A percentile compares a stretch with the other conserved stretches of the same genome.
phyloP scores from a whole-genome alignment of 2,797 vertebrate genomes.

The Antennarius maculatus region DNA sequence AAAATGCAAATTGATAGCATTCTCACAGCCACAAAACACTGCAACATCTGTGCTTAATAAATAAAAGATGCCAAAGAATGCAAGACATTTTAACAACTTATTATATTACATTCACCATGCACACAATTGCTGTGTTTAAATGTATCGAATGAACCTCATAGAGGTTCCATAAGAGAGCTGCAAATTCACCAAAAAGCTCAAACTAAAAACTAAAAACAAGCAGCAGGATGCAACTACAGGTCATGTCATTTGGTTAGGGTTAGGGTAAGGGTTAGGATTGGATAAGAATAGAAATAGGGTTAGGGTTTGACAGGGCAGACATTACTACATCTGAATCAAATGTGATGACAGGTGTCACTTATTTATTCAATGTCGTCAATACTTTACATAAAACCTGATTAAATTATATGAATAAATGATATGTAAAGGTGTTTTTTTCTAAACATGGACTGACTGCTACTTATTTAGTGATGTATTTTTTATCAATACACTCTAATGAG shows the following conservation, averaged over 20 bases:
- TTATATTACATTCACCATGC: no score
- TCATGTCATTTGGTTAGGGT: no score
- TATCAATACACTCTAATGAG: not conserved
- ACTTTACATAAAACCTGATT: not conserved
- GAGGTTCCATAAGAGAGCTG: not conserved
- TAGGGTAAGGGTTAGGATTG: no score
- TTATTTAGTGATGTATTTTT: not conserved
- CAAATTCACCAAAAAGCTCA: not conserved
- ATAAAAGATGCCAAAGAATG: not conserved
- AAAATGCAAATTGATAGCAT: constrained; percentile 33
- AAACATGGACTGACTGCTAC: not conserved
- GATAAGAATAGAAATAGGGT: not conserved
- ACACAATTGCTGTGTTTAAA: not conserved
- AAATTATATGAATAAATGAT: not conserved
- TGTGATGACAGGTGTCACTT: constrained; percentile 2
- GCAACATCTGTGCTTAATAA: not conserved
- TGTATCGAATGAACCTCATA: no score
- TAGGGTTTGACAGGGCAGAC: not conserved
- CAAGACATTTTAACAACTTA: no score
- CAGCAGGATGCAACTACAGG: no score
- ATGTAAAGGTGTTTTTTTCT: not conserved
- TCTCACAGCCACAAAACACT: not conserved
- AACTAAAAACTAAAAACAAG: not conserved
- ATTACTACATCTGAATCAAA: constrained; percentile 7
- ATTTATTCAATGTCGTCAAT: not conserved